Evolutionary conservation across 2,888 invertebrate genomes (phyloP), one percentile per base, ranked within the genome.

Genomic region (Andrena dorsata): DNA sequence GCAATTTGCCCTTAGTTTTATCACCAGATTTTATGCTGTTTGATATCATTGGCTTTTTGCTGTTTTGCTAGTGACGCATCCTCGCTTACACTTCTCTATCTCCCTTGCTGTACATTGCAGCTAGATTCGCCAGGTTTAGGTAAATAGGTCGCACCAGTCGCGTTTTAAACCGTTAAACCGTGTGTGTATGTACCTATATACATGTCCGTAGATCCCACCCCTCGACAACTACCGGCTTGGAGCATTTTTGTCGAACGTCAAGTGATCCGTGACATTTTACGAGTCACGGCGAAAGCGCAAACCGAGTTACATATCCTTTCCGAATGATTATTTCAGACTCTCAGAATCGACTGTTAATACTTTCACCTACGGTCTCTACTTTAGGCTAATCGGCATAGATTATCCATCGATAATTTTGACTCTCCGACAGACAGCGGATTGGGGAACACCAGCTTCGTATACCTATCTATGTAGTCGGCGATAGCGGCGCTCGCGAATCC

Each of bases 21-120:
- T 16, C 41, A 4, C 5, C 0, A n/a, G 41, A 1, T 41, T 41
- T 41, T 5, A 5, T 16, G 41, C 41, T 16, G 41, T 41, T 41
- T 41, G 41, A 41, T 41, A 41, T 16, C 41, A 41, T 41, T 41
- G 56, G 23, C 56, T 23, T 56, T 7, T 23, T 56, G 56, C 41
- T 7, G 53, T 41, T 49, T 60, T 32, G 1, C 49, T 61, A 23
- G 53, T 76, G 41, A 32, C 32, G 60, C 71, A n/a, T 63, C 56
- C 49, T 76, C 53, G 30, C 41, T 16, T 41, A 41, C 41, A 16
- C 65, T n/a, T 28, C 65, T 28, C 16, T 28, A 47, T 26, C 26
- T 60, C 28, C 16, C 13, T 30, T 5, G 58, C 28, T 20, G 20
- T 51, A 8, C 20, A 20, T 63, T 63, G 28, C 28, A n/a, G 28